phyloP scores from a whole-genome alignment of 2,113 vertebrate species.

The Struthio camelus region DNA sequence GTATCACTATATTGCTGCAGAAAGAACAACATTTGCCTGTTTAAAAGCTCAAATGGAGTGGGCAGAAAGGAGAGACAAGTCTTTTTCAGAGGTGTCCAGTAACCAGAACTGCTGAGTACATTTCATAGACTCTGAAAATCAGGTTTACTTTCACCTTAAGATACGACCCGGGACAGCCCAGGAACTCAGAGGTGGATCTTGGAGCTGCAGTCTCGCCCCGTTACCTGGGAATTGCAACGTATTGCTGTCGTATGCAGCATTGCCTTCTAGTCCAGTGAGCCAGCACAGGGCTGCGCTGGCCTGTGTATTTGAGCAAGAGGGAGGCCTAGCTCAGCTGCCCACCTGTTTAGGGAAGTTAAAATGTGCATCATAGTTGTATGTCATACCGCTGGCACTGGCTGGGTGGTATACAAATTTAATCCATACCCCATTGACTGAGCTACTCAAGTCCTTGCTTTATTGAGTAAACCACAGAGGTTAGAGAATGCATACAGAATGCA shows the following conservation, averaged over 20 bases:
- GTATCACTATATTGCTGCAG: background rate
- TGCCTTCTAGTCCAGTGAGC: background rate
- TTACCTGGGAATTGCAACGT: background rate
- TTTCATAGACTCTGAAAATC: background rate
- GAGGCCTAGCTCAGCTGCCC: background rate
- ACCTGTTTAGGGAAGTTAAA: background rate
- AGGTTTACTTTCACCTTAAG: background rate
- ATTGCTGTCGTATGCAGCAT: background rate
- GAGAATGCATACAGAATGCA: background rate
- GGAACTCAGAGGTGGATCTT: background rate
- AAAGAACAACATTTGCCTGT: background rate
- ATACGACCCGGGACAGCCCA: background rate
- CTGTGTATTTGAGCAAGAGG: background rate
- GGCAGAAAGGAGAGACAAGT: background rate
- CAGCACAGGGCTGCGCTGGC: background rate
- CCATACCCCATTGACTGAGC: background rate
- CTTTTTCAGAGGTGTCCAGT: background rate
- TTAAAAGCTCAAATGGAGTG: background rate
- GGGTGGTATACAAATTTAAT: background rate
- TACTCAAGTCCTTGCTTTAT: background rate
- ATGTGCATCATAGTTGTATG: background rate
- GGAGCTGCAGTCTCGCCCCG: accelerated
- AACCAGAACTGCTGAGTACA: background rate
- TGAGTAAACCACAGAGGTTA: background rate
- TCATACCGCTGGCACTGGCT: background rate